Percentiles rank a stretch among this genome's conserved stretches.
Evolutionary conservation across 2,797 vertebrate genomes (phyloP).

Genomic region (Chlorospingus semifuscus): DNA sequence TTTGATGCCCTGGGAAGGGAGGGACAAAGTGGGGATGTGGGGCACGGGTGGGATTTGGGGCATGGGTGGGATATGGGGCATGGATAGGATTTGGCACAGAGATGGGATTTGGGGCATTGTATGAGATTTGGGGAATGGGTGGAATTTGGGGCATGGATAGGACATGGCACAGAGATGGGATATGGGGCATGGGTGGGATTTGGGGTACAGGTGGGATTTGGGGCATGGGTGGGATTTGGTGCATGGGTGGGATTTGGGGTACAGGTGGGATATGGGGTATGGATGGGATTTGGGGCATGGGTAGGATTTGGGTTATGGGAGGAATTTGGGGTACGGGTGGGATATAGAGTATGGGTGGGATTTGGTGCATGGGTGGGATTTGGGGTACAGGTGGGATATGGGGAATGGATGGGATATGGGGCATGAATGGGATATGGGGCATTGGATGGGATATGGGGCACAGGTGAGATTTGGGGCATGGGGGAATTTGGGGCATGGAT

Average conservation of each 20-base stretch:
- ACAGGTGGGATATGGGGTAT: rapidly evolving
- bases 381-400: rapidly evolving
- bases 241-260: no score
- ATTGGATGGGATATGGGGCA: background rate
- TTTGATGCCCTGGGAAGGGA: conserved; percentile 85
- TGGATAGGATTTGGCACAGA: rapidly evolving
- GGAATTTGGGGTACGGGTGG: rapidly evolving
- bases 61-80: rapidly evolving
- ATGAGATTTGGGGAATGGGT: no score
- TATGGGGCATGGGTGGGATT: rapidly evolving
- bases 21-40: background rate
- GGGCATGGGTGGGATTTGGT: background rate
- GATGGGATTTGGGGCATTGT: no score
- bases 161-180: rapidly evolving
- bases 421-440: no score
- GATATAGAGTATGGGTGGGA: no score
- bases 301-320: no score
- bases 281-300: no score
- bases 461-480: background rate
- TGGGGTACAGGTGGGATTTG: background rate
- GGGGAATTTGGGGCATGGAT: rapidly evolving
- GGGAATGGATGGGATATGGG: background rate
- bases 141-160: no score
- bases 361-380: rapidly evolving
- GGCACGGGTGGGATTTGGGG: no score